These are phyloP conservation scores for Pollachius pollachius DNA, from an alignment of 2,113 vertebrate genomes.

Conservation along the genomic window DNA sequence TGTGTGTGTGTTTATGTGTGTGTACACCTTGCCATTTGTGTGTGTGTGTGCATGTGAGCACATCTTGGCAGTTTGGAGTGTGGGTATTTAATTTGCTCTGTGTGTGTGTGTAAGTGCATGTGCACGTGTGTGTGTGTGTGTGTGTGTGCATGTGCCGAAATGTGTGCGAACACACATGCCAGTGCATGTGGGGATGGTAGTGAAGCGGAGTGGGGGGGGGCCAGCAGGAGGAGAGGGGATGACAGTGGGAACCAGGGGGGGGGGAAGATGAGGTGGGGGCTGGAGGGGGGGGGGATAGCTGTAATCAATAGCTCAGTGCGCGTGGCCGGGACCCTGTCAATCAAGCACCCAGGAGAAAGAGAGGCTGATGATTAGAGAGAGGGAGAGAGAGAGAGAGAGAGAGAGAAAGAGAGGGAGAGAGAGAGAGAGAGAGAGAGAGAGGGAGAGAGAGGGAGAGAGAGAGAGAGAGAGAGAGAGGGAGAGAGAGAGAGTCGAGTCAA, in stretches of 20 bases:
- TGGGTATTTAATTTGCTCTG: background rate
- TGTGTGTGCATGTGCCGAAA: background rate
- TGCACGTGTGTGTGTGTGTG: background rate
- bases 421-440: background rate
- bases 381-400: conserved; percentile 52
- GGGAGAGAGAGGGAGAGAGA: background rate
- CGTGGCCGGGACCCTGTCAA: conserved; percentile 80
- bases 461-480: conserved; percentile 2
- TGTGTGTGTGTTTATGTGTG: conserved; percentile 30
- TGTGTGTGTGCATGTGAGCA: background rate
- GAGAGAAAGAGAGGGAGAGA: background rate
- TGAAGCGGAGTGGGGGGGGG: too few species aligned
- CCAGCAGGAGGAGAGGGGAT: conserved; percentile 23
- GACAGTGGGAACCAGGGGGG: conserved; percentile 19
- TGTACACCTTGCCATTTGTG: background rate
- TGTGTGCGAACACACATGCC: too few species aligned
- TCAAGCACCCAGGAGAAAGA: conserved; percentile 71
- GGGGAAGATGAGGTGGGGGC: background rate
- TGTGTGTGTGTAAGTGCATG: background rate
- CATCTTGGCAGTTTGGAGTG: background rate
- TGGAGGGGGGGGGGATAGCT: conserved; percentile 61
- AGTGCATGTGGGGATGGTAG: background rate
- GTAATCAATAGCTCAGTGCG: conserved; percentile 75
- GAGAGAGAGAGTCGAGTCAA: conserved; percentile 37
- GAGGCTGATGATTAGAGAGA: conserved; percentile 53